Percentiles rank a stretch among this genome's conserved stretches.
phyloP scores from a whole-genome alignment of 2,113 vertebrate species.

The Isichthys henryi region DNA sequence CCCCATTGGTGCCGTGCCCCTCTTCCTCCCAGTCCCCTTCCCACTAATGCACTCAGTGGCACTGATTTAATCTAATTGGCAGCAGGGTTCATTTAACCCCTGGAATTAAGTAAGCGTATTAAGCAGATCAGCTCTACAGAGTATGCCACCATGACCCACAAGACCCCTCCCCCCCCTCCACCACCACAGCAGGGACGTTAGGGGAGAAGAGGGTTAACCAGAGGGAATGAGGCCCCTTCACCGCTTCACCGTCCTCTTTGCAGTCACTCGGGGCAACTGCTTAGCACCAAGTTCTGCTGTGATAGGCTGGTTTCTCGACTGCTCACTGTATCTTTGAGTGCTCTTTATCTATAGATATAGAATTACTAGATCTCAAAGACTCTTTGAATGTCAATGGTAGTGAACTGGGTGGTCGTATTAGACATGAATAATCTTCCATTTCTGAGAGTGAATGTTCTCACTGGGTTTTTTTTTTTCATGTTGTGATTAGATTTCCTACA shows the following conservation, averaged over 20 bases:
- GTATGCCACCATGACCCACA: neutral
- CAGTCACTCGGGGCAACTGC: neutral
- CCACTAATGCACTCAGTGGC: constrained; percentile 7
- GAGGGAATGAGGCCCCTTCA: neutral
- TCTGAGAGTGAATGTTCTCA: neutral
- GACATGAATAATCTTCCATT: neutral
- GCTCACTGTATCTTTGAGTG: neutral
- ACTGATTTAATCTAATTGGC: constrained; percentile 24
- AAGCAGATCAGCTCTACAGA: constrained; percentile 16
- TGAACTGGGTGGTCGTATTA: neutral
- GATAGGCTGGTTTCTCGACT: neutral
- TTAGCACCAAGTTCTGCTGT: neutral
- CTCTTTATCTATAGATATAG: constrained; percentile 5
- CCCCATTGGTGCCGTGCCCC: neutral
- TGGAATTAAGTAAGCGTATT: constrained; percentile 21
- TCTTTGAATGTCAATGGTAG: neutral
- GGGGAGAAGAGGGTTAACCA: neutral
- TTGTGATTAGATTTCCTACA: constrained; percentile 1
- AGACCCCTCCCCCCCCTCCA: neutral
- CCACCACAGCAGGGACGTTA: neutral
- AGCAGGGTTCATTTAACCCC: constrained; percentile 23
- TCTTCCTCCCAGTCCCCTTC: neutral
- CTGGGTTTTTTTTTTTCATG: neutral
- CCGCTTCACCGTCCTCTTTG: neutral
- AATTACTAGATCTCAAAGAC: neutral